Conservation (phyloP, 2,888 invertebrate genomes). For the Ellobium chinense region DNA sequence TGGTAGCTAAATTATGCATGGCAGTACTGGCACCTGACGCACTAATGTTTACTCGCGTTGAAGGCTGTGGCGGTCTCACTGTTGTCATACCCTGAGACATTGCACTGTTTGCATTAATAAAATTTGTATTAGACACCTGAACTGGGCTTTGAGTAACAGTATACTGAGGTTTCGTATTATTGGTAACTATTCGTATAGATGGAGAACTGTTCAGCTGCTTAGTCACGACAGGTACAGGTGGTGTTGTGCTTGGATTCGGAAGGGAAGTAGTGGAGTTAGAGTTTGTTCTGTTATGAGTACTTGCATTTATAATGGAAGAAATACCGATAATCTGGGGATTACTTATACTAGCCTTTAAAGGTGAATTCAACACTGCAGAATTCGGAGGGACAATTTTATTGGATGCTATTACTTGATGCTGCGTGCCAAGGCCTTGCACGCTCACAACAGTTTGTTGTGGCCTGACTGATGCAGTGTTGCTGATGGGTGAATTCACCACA, state of each 20-base stretch:
- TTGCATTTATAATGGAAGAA: conserved; percentile 66
- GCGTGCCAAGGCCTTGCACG: conserved; percentile 24
- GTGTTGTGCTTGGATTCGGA: neutral
- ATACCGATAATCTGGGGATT: conserved; percentile 71
- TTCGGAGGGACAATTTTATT: conserved; percentile 58
- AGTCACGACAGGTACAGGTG: conserved; percentile 15
- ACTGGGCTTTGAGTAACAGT: conserved; percentile 14
- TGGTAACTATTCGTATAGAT: conserved; percentile 46
- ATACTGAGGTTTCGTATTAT: conserved; percentile 35
- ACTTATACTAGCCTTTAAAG: conserved; percentile 56
- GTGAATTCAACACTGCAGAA: conserved; percentile 47
- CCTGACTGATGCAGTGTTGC: neutral
- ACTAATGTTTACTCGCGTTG: conserved; percentile 46
- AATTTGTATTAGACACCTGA: conserved; percentile 29
- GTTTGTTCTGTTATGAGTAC: conserved; percentile 32
- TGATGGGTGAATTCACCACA: conserved; percentile 17
- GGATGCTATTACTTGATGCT: conserved; percentile 36
- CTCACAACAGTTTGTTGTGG: conserved; percentile 35
- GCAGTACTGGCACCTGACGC: conserved; percentile 59
- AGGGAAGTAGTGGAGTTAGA: conserved; percentile 18
- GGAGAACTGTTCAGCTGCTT: conserved; percentile 31
- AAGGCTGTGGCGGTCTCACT: conserved; percentile 29
- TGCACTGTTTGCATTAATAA: conserved; percentile 44
- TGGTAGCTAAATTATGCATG: conserved; percentile 71
- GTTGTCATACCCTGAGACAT: conserved; percentile 39